Percentiles rank a stretch among this genome's conserved stretches.
Evolutionary conservation across 2,888 invertebrate species (phyloP).

Genomic region (Lumbricus terrestris): DNA sequence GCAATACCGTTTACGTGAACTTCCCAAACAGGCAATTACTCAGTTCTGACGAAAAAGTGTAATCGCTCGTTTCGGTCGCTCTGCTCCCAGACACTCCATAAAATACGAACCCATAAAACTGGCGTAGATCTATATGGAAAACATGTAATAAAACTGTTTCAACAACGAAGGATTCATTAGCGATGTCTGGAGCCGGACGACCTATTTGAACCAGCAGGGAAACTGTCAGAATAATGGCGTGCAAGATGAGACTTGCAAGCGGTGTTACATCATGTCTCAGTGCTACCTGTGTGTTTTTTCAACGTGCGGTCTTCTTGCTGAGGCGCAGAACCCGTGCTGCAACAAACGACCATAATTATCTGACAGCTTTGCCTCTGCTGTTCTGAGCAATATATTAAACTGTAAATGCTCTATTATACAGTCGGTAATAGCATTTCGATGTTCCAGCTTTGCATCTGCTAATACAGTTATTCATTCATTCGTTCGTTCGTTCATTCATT

Average conservation of each 20-base stretch:
- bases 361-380: no score
- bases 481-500: no score
- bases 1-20: neutral
- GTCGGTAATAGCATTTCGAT: neutral
- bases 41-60: neutral
- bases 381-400: no score
- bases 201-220: neutral
- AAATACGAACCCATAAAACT: neutral
- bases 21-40: neutral
- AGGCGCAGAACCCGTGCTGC: neutral
- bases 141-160: neutral
- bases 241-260: neutral
- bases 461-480: no score
- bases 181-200: neutral
- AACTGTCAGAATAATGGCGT: neutral
- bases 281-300: no score
- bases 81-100: neutral
- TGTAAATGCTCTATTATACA: neutral
- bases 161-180: neutral
- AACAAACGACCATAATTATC: no score
- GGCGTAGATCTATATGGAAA: no score
- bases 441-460: no score
- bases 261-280: neutral
- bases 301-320: neutral
- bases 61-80: neutral